A percentile compares a stretch with the other conserved stretches of the same genome.
These are phyloP conservation scores for Linyphia triangularis DNA, from an alignment of 2,888 invertebrate species.

Conservation along the genomic window DNA sequence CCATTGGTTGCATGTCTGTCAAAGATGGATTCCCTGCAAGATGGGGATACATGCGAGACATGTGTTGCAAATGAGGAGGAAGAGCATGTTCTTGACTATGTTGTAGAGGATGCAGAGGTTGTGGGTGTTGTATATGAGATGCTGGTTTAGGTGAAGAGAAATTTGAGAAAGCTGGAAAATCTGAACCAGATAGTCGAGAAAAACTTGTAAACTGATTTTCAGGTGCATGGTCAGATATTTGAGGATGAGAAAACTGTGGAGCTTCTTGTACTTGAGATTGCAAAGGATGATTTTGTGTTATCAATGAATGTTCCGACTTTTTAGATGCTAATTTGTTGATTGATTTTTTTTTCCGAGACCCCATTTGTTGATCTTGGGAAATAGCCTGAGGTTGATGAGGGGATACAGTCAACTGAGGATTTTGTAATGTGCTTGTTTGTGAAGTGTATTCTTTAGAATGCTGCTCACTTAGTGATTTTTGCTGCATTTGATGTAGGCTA, in stretches of 20 bases:
- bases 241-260: slow-evolving; percentile 60
- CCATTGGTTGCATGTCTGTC: slow-evolving; percentile 67
- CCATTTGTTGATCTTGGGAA: slow-evolving; percentile 40
- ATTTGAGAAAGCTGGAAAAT: slow-evolving; percentile 62
- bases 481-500: slow-evolving; percentile 29
- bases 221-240: slow-evolving; percentile 51
- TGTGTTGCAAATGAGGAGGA: slow-evolving; percentile 66
- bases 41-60: slow-evolving; percentile 63
- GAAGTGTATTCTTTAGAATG: slow-evolving; percentile 20
- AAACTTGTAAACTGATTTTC: slow-evolving; percentile 67
- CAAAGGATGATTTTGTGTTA: slow-evolving; percentile 40
- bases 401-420: not conserved
- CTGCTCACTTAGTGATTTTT: slow-evolving; percentile 42
- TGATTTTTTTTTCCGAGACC: slow-evolving; percentile 61
- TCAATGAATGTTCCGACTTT: slow-evolving; percentile 35
- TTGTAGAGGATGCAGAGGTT: slow-evolving; percentile 70
- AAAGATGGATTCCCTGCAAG: slow-evolving; percentile 41
- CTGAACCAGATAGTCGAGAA: slow-evolving; percentile 53
- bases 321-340: slow-evolving; percentile 55
- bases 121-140: slow-evolving; percentile 72
- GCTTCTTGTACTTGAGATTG: slow-evolving; percentile 39
- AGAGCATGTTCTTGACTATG: slow-evolving; percentile 69
- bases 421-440: slow-evolving; percentile 22
- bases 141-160: slow-evolving; percentile 63
- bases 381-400: not conserved